Base-by-base conservation (phyloP, 2,888 invertebrate genomes). In the Himalopsyche tibetana region DNA sequence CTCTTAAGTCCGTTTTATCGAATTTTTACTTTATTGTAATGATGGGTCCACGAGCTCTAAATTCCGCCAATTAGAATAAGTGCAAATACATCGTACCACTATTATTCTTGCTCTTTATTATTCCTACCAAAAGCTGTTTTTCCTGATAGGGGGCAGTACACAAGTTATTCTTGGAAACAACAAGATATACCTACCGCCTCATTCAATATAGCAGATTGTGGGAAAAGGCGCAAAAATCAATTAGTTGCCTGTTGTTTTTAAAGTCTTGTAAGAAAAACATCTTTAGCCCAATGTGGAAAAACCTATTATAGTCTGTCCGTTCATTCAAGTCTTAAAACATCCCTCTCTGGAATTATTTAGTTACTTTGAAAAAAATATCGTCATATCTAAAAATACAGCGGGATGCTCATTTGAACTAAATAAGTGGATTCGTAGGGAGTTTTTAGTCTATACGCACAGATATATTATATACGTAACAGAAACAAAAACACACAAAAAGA, bases 181-280 rank as follows among this genome's bases (percentile, higher is more conserved):
- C 19, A 19, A 63, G 19, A 19, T 4, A 45, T 8, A 45, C 45
- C 45, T 45, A 8, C 2, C 9, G 9, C 6, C 8, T 45, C 19
- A 19, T 63, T 28, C 19, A 19, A 8, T 19, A 19, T 8, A 19
- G 63, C 1, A 19, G 0, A 28, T 9, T 12, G 63, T 63, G 5
- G 19, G 28, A 19, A 63, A 19, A 8, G 63, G 5, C 4, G 28
- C 9, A 63, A 3, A 63, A 63, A 63, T 63, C 19, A 63, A 63
- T 63, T 63, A 63, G 6, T 11, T n/a, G n/a, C 28, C 63, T 63
- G 63, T 63, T 63, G 56, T 63, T 63, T 63, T 63, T 63, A n/a
- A 63, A 63, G 63, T 63, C 63, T 63, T 8, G 11, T 3, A 63
- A 28, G n/a, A 28, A 63, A 19, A 63, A 63, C 63, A 63, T 8